Conservation (phyloP, 2,113 vertebrate genomes). For the Gymnobelideus leadbeateri region DNA sequence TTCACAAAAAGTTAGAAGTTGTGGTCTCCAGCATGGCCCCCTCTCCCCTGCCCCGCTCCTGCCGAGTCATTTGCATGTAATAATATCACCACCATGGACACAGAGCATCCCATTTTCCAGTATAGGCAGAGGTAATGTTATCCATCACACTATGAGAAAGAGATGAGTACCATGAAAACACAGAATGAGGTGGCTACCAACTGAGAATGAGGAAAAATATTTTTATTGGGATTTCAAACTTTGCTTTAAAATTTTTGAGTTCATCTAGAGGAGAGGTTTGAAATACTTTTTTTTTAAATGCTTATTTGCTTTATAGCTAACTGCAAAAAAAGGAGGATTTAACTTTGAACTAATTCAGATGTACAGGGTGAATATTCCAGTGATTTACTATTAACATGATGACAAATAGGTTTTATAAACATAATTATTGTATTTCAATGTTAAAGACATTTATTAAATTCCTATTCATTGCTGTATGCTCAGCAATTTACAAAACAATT, state of each 20-base stretch:
- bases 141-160: neutral
- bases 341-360: neutral
- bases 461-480: neutral
- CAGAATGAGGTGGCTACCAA: neutral
- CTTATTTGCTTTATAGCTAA: neutral
- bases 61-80: neutral
- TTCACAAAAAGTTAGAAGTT: neutral
- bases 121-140: neutral
- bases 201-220: neutral
- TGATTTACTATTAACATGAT: conserved; percentile 44
- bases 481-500: neutral
- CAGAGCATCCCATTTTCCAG: neutral
- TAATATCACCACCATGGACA: neutral
- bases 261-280: conserved; percentile 16
- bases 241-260: neutral
- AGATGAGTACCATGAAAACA: neutral
- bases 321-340: conserved; percentile 8
- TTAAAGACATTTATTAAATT: neutral
- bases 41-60: neutral
- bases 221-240: conserved; percentile 44
- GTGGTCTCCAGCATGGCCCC: rapidly evolving
- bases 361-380: conserved; percentile 30
- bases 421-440: neutral
- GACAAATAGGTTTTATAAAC: conserved; percentile 39
- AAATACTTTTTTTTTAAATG: neutral